A percentile compares a stretch with the other conserved stretches of the same genome.
These are phyloP conservation scores for Zoanthus gigantus DNA, from an alignment of 92 coral and sea anemone species.

Conservation along the genomic window DNA sequence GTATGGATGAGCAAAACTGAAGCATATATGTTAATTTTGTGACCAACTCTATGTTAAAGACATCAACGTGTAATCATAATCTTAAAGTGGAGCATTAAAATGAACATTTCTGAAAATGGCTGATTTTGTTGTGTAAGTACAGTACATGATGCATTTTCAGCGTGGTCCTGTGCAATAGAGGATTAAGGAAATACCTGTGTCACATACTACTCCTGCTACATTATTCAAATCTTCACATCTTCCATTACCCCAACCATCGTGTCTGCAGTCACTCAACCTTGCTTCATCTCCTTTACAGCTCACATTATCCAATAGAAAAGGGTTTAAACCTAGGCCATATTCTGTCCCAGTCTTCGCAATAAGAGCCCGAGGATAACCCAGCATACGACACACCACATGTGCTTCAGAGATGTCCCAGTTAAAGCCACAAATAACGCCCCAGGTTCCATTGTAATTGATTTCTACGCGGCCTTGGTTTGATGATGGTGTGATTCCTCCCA, in stretches of 20 bases:
- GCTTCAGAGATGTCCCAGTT: background rate
- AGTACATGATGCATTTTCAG: too few species aligned
- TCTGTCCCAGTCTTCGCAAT: background rate
- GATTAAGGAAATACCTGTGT: background rate
- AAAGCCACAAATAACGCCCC: background rate
- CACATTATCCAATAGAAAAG: background rate
- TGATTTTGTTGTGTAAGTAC: too few species aligned
- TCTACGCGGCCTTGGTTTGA: constrained; percentile 16
- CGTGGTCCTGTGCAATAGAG: too few species aligned
- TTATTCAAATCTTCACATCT: background rate
- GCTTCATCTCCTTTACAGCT: background rate
- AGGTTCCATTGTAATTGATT: background rate
- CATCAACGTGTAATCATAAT: too few species aligned
- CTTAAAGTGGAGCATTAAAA: too few species aligned
- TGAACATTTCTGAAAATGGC: too few species aligned
- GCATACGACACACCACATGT: constrained; percentile 16
- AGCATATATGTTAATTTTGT: too few species aligned
- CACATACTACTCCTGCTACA: constrained; percentile 9
- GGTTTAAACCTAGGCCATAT: background rate
- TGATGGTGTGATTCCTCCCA: background rate
- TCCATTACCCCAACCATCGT: constrained; percentile 1
- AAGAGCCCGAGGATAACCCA: background rate
- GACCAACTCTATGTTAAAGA: too few species aligned
- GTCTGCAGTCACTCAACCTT: background rate
- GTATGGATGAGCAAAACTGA: too few species aligned